Conservation (phyloP, 2,888 invertebrate genomes). For the Eupithecia pulchellata region DNA sequence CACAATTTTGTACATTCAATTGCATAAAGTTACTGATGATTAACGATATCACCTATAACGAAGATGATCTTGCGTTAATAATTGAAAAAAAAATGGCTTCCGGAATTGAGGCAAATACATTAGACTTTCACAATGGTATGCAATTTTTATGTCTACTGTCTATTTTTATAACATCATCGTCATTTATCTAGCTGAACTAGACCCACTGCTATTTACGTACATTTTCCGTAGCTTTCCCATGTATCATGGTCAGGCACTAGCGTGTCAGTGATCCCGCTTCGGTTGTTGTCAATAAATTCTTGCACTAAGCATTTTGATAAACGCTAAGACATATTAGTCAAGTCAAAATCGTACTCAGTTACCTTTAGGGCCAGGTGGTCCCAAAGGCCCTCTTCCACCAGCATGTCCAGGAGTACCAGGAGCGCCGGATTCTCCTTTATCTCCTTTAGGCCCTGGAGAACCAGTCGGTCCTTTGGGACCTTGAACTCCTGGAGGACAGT, state of each 20-base stretch:
- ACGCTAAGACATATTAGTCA: not conserved
- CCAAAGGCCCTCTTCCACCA: slow-evolving; percentile 87
- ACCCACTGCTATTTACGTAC: not conserved
- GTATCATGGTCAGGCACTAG: not conserved
- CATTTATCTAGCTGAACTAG: not conserved
- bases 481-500: slow-evolving; percentile 89
- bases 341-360: not conserved
- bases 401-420: slow-evolving; percentile 90
- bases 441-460: slow-evolving; percentile 86
- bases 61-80: too few species aligned
- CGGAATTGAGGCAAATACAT: too few species aligned
- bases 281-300: not conserved
- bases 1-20: too few species aligned
- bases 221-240: not conserved
- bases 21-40: too few species aligned
- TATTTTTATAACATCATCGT: not conserved
- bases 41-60: too few species aligned
- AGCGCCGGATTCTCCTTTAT: slow-evolving; percentile 88
- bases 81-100: too few species aligned
- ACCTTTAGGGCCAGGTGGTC: slow-evolving; percentile 87
- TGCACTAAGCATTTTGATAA: not conserved
- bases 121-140: too few species aligned
- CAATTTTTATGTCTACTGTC: not conserved
- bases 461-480: slow-evolving; percentile 87
- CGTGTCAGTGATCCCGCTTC: not conserved